Conservation (phyloP, 2,797 vertebrate species). For the Pseudotriccus pelzelni region DNA sequence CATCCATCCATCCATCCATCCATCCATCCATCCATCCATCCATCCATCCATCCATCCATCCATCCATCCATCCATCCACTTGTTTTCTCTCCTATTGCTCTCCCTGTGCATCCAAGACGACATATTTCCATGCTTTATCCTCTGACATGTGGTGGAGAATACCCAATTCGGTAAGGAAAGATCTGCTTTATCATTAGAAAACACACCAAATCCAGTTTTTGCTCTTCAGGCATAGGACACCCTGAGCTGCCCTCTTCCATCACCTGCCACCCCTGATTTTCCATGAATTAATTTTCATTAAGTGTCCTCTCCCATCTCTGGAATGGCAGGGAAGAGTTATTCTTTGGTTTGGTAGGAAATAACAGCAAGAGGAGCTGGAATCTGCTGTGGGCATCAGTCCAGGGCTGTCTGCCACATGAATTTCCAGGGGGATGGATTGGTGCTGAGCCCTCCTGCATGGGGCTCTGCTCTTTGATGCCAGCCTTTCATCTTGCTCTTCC, state of each 20-base stretch:
- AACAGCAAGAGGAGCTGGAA: neutral
- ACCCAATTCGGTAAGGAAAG: neutral
- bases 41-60: neutral
- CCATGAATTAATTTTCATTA: neutral
- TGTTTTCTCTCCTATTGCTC: neutral
- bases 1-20: neutral
- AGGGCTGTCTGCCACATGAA: neutral
- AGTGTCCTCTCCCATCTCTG: rapidly evolving
- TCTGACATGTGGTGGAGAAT: neutral
- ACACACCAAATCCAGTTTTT: neutral
- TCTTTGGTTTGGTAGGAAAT: neutral
- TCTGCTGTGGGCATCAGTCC: neutral
- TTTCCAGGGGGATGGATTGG: neutral
- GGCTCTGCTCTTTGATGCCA: slow-evolving; percentile 1
- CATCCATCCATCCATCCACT: neutral
- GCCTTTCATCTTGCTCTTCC: neutral
- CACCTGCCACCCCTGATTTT: neutral
- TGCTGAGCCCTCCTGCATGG: neutral
- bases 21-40: neutral
- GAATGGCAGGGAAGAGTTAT: rapidly evolving
- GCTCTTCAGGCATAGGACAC: neutral
- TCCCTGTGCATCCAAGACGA: neutral
- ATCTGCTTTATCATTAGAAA: neutral
- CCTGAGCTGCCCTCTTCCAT: neutral
- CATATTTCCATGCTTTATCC: neutral